Percentiles rank a stretch among this genome's conserved stretches.
These are phyloP conservation scores for Hemibates koningsi DNA, from an alignment of 2,113 vertebrate species.

Conservation along the genomic window DNA sequence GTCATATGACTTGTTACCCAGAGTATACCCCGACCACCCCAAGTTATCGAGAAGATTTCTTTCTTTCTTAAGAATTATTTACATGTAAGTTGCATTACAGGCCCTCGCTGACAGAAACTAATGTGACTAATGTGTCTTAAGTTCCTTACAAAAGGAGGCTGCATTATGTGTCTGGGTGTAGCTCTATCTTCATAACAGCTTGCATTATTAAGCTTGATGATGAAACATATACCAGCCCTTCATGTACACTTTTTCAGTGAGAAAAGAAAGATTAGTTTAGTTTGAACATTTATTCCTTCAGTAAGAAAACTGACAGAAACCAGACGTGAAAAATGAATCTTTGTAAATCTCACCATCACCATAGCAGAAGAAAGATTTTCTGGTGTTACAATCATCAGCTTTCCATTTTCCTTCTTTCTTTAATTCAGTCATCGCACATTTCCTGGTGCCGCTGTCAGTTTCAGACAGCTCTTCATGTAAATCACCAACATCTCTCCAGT, in stretches of 20 bases:
- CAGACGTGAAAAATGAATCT: accelerated
- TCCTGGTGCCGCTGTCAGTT: accelerated
- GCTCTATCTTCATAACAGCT: accelerated
- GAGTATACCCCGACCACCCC: background rate
- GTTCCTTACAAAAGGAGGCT: background rate
- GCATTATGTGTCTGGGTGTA: background rate
- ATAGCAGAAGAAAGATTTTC: accelerated
- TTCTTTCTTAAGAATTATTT: background rate
- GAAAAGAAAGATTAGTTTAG: background rate
- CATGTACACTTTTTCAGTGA: accelerated
- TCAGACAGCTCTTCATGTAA: accelerated
- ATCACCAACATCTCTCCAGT: background rate
- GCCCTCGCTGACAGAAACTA: background rate
- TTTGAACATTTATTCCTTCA: accelerated
- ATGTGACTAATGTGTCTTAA: background rate
- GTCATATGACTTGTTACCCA: background rate
- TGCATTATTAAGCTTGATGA: accelerated
- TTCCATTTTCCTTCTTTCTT: background rate
- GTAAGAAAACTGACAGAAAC: background rate
- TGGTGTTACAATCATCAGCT: accelerated
- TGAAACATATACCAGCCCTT: background rate
- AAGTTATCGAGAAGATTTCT: background rate
- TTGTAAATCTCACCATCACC: background rate
- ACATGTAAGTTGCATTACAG: background rate
- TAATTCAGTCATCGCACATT: background rate